Evolutionary conservation across 1,140 invertebrate genomes (phyloP), one percentile per base, ranked within the genome.

Genomic region (Drosophila nigromelanica): DNA sequence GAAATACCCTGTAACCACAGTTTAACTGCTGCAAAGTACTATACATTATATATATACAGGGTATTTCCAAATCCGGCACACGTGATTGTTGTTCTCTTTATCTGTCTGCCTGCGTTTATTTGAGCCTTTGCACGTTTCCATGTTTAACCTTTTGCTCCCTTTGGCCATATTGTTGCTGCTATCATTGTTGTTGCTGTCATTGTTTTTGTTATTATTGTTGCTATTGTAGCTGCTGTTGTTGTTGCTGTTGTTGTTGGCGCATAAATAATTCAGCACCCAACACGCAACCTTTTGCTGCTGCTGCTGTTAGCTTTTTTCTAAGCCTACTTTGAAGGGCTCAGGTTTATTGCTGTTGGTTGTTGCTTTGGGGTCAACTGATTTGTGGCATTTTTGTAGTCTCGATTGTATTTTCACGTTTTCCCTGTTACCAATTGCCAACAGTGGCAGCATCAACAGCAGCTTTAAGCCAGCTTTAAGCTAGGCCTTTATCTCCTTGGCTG

Each of bases 251-350:
- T 72, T 67, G 61, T 75, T 78, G 66, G 67, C 39, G 63, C 78
- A 86, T 87, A 87, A 86, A 87, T 86, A 81, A 82, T 87, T 72
- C 78, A 78, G 24, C 56, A 58, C 12, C 58, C 58, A 77, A 79
- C 70, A 52, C 42, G 69, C 35, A 73, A 63, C 18, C 60, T 55
- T 62, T 68, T 27, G 27, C 5, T 27, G 52, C 39, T 48, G 52
- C 37, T 55, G 37, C 18, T 55, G 21, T 27, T 42, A 12, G 5
- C 40, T 50, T 40, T 50, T 39, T 55, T 55, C 33, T 18, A 14
- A 52, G 55, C 40, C 40, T 54, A 73, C 43, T 40, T 73, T 67
- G 30, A 71, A 60, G 40, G 50, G 37, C 37, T 30, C 6, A 33
- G 3, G 5, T 21, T 21, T 33, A 12, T 70, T 48, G 48, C 8